Evolutionary conservation across 2,888 invertebrate species (phyloP).

Genomic region (Drosophila kokeensis): DNA sequence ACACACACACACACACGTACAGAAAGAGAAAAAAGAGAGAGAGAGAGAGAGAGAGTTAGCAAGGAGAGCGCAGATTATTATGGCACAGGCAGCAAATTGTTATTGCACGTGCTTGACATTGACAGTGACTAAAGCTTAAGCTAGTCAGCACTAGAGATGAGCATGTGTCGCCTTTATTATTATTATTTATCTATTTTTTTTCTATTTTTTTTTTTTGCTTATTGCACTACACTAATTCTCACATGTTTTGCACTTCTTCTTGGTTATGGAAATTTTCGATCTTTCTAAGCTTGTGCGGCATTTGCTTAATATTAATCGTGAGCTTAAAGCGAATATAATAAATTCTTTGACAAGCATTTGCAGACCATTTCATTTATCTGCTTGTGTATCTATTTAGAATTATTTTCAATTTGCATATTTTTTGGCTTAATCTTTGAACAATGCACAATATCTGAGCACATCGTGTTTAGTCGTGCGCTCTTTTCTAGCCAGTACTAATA

Average conservation of each 20-base stretch:
- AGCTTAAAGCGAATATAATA: neutral
- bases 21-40: neutral
- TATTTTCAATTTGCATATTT: neutral
- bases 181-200: neutral
- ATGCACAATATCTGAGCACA: neutral
- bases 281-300: neutral
- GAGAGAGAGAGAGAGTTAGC: slow-evolving; percentile 9
- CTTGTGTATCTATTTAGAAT: neutral
- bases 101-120: slow-evolving; percentile 71
- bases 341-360: neutral
- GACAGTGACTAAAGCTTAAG: slow-evolving; percentile 50
- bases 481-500: slow-evolving; percentile 9
- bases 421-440: neutral
- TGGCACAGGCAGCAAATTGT: slow-evolving; percentile 40
- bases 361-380: neutral
- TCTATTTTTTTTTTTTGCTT: neutral
- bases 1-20: neutral
- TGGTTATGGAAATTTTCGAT: neutral
- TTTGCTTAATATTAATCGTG: neutral
- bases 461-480: neutral
- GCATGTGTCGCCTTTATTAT: neutral
- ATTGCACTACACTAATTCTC: neutral
- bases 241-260: neutral
- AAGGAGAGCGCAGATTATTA: slow-evolving; percentile 18
- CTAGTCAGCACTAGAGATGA: slow-evolving; percentile 15